Evolutionary conservation across 2,797 vertebrate genomes (phyloP), one percentile per base, ranked within the genome.

Genomic region (Xenopus petersii): DNA sequence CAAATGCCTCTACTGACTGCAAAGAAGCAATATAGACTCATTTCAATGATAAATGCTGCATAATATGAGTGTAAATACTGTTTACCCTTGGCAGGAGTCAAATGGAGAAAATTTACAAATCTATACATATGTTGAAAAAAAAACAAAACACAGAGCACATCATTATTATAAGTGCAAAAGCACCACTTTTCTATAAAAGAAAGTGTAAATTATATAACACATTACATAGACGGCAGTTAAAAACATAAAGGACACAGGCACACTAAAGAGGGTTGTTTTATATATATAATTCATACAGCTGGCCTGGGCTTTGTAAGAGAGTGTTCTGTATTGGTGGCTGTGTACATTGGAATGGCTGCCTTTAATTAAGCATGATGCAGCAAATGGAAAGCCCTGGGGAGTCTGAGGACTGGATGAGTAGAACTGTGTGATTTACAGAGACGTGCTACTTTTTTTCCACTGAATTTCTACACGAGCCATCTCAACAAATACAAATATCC

Each of bases 351-450:
- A 64, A 67, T 64, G 21, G 30, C 0, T 61, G 70, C 36, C 64
- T 80, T 74, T 80, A 81, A 78, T 74, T 81, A 77, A 78, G 2
- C 54, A 2, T 7, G 12, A 71, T 67, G 62, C 0, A 72, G 66
- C 67, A 49, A 63, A 71, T 42, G 60, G 6, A 70, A 15, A 80
- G 66, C 58, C 24, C 70, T 61, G 47, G 73, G 64, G 71, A 69
- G 49, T 68, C 24, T 55, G 74, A 12, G 62, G 66, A 26, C 4
- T n/a, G 17, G 26, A 73, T 74, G 12, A 7, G 58, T 60, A 48
- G 0, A 0, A 64, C 66, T 55, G 59, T 54, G 61, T 0, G 70
- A 67, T 62, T 46, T 47, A 71, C 36, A 5, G 10, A 74, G 74
- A 63, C 16, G 26, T 33, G 33, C 8, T 21, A 76, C 47, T 1